Conservation (phyloP, 2,113 vertebrate species). For the Triplophysa siluroides region DNA sequence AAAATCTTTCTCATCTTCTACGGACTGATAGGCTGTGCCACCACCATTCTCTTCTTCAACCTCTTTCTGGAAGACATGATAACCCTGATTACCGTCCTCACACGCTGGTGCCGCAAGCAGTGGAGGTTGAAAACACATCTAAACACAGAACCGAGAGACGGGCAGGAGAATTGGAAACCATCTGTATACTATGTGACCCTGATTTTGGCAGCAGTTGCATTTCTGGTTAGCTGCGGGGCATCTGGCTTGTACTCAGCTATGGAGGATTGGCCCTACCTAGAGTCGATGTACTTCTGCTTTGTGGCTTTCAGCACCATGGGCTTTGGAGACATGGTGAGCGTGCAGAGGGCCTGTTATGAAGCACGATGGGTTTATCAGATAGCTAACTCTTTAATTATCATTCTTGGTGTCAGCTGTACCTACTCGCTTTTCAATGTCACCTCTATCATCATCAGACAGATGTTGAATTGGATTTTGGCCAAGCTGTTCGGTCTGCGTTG, state of each 20-base stretch:
- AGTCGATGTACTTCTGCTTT: slow-evolving; percentile 69
- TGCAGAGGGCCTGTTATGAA: slow-evolving; percentile 59
- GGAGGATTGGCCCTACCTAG: slow-evolving; percentile 67
- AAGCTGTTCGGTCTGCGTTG: slow-evolving; percentile 46
- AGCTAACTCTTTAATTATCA: slow-evolving; percentile 65
- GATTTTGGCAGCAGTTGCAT: slow-evolving; percentile 56
- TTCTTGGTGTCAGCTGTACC: slow-evolving; percentile 67
- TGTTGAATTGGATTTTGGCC: slow-evolving; percentile 62
- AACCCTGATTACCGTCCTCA: slow-evolving; percentile 55
- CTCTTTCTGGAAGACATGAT: slow-evolving; percentile 63
- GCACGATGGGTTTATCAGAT: slow-evolving; percentile 58
- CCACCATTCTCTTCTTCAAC: slow-evolving; percentile 67
- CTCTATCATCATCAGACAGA: slow-evolving; percentile 67
- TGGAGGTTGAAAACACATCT: neutral
- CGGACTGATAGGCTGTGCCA: slow-evolving; percentile 66
- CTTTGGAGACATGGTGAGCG: slow-evolving; percentile 71
- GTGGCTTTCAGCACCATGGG: slow-evolving; percentile 57
- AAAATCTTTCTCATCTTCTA: slow-evolving; percentile 71
- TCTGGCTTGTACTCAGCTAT: slow-evolving; percentile 64
- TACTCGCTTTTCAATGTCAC: slow-evolving; percentile 67
- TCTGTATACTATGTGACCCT: slow-evolving; percentile 62
- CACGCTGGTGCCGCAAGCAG: slow-evolving; percentile 52
- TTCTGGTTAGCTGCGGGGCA: slow-evolving; percentile 60
- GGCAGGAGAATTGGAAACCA: slow-evolving; percentile 56
- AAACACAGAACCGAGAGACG: slow-evolving; percentile 11